Evolutionary conservation across 2,113 vertebrate species (phyloP).

Genomic region (Meriones unguiculatus): DNA sequence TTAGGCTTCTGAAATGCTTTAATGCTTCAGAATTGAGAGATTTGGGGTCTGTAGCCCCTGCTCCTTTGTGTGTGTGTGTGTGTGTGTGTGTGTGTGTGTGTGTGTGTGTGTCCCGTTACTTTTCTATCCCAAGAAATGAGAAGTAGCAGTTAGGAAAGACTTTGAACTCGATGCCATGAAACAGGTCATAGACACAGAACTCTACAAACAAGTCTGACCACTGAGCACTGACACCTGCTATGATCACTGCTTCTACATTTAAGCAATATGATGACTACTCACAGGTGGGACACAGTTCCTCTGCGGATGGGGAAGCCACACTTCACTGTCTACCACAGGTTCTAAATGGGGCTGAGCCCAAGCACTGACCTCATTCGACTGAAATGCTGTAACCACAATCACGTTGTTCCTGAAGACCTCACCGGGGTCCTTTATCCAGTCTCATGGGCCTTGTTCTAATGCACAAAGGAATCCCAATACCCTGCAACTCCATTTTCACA

Average conservation of each 20-base stretch:
- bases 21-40: slow-evolving; percentile 65
- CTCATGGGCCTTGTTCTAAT: background rate
- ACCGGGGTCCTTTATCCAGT: background rate
- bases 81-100: too few species aligned
- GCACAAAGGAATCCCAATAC: background rate
- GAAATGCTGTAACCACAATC: background rate
- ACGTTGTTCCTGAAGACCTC: background rate
- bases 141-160: slow-evolving; percentile 29
- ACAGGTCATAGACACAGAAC: background rate
- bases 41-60: background rate
- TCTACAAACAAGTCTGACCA: background rate
- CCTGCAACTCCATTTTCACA: background rate
- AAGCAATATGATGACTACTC: background rate
- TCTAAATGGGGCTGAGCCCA: background rate
- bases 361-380: background rate
- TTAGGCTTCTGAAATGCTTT: slow-evolving; percentile 68
- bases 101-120: background rate
- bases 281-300: background rate
- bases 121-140: background rate
- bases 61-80: background rate
- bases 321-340: background rate
- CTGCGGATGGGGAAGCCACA: background rate
- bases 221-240: background rate
- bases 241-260: background rate
- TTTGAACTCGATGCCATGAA: background rate